Base-by-base conservation (phyloP, 2,113 vertebrate species). In the Aegithalos caudatus region DNA sequence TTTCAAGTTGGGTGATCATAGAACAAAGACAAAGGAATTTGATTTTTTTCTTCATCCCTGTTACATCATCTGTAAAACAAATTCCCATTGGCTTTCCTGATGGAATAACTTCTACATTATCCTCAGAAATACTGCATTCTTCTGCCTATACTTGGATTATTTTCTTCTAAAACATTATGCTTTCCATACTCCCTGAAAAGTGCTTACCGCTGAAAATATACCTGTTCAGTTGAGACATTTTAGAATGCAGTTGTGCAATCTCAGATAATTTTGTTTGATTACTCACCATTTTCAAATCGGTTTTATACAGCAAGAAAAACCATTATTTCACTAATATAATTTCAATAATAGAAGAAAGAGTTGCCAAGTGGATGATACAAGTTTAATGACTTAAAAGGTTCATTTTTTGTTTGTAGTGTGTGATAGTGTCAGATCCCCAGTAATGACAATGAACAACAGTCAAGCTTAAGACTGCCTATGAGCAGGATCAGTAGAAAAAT, bases 381-480 rank as follows among this genome's bases (percentile, higher is more conserved):
- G 10, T 71, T 81, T 81, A 97, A 90, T 71, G 76, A 42, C 44
- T 90, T 94, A 81, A 92, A 92, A 78, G 13, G 13, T 71, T 88
- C 33, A 21, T 56, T 81, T 87, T 81, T 80, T 77, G 3, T 73
- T 74, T 78, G 16, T 56, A 70, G 4, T 37, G 3, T 81, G 15
- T 45, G 42, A 38, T 82, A 69, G 14, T 66, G 28, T 72, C 79
- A 93, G 64, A 77, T 82, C 15, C 57, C 35, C 31, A 76, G 44
- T 66, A 87, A 64, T 0, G 10, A 19, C 45, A 58, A 66, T 54
- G 33, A 70, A 7, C 11, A 76, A 38, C 20, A 85, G 28, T 62
- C 27, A 88, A 6, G 3, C 11, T 88, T 78, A 57, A 9, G 21
- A 78, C 58, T 5, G 4, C 7, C 24, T 81, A 6, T 4, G 5